Evolutionary conservation across 64 coral and sea anemone species (phyloP).

Genomic region (Pachyseris speciosa): DNA sequence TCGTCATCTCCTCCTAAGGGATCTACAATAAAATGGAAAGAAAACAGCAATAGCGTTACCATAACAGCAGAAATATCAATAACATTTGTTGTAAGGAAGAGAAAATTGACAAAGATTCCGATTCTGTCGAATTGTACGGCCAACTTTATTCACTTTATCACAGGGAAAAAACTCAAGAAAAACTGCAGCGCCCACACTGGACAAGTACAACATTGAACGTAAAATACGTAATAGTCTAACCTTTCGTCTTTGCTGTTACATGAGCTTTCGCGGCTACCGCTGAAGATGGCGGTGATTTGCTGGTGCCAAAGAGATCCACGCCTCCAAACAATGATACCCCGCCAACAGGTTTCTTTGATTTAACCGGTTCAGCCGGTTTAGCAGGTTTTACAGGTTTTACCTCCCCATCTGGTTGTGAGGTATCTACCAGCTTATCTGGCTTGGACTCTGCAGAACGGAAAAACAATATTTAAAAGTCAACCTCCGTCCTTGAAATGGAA

Average conservation of each 20-base stretch:
- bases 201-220: background rate
- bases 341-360: conserved; percentile 79
- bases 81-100: no score
- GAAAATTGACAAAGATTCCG: no score
- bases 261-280: background rate
- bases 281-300: conserved; percentile 31
- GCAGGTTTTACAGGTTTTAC: conserved; percentile 3
- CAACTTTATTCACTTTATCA: no score
- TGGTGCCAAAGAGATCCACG: conserved; percentile 77
- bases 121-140: no score
- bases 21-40: conserved; percentile 20
- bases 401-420: background rate
- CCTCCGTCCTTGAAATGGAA: background rate
- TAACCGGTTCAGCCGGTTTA: conserved; percentile 45
- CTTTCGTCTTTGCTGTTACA: conserved; percentile 31
- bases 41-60: background rate
- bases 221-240: background rate
- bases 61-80: background rate
- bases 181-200: no score
- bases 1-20: conserved; percentile 71
- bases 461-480: background rate
- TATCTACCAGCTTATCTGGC: background rate
- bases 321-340: conserved; percentile 95
- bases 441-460: background rate
- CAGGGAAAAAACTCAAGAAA: no score